phyloP scores from a whole-genome alignment of 1,140 invertebrate genomes.

The Apolygus lucorum region DNA sequence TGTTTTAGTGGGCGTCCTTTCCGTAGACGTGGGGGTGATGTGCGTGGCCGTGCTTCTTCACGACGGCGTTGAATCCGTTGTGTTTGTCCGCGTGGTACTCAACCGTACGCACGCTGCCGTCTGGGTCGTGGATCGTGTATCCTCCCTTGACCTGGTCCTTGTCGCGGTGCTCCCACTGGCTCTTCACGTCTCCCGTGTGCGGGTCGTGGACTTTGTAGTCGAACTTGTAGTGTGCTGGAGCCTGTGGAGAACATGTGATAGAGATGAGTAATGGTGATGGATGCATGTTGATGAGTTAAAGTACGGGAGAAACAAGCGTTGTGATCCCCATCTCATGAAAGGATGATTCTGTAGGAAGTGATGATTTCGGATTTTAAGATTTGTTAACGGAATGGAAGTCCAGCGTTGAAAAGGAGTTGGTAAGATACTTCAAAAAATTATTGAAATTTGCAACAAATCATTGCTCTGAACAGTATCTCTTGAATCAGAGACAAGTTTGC shows the following conservation, averaged over 20 bases:
- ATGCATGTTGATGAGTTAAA: neutral
- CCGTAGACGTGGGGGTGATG: slow-evolving; percentile 19
- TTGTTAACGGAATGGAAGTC: too few relatives aligned
- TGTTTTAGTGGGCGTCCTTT: slow-evolving; percentile 1
- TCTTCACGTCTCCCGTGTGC: slow-evolving; percentile 45
- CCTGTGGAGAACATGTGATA: slow-evolving; percentile 17
- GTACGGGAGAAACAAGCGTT: neutral
- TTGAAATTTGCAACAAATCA: too few relatives aligned
- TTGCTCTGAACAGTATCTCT: too few relatives aligned
- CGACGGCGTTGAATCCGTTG: slow-evolving; percentile 43
- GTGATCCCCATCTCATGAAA: neutral
- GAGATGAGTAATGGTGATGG: too few relatives aligned
- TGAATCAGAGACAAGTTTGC: too few relatives aligned
- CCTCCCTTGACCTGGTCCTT: slow-evolving; percentile 44
- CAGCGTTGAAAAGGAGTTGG: too few relatives aligned
- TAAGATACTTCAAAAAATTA: too few relatives aligned
- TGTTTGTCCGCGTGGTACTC: slow-evolving; percentile 43
- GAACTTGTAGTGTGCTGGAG: slow-evolving; percentile 40
- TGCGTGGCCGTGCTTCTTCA: slow-evolving; percentile 30
- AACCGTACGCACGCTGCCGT: slow-evolving; percentile 42
- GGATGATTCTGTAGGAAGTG: neutral
- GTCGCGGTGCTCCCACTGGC: slow-evolving; percentile 44
- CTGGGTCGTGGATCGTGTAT: slow-evolving; percentile 44
- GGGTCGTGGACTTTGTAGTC: slow-evolving; percentile 48
- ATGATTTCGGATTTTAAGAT: neutral